Percentiles rank a stretch among this genome's conserved stretches.
Evolutionary conservation across 2,113 vertebrate genomes (phyloP).

Genomic region (Parotia lawesii): DNA sequence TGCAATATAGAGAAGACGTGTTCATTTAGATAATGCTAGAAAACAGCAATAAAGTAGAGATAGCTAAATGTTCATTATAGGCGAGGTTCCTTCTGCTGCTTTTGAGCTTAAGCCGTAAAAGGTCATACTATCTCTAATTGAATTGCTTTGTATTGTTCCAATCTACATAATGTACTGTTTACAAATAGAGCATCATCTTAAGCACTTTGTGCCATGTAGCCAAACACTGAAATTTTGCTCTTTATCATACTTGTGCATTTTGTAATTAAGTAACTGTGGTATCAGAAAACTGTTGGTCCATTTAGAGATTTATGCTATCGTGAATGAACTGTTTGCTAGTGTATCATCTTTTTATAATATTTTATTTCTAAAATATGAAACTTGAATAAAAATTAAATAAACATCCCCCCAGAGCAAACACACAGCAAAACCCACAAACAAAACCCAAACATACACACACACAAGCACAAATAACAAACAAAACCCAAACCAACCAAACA

Average conservation of each 20-base stretch:
- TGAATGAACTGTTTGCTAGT: neutral
- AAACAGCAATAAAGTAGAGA: neutral
- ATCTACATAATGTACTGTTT: constrained; percentile 44
- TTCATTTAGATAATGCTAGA: constrained; percentile 37
- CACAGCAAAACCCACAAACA: neutral
- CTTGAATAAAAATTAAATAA: neutral
- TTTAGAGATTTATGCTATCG: neutral
- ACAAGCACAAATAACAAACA: neutral
- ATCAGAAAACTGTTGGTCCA: neutral
- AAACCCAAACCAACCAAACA: neutral
- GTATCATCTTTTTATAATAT: neutral
- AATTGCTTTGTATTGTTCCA: constrained; percentile 23
- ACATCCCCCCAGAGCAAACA: neutral
- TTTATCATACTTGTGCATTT: neutral
- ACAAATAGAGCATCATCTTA: constrained; percentile 18
- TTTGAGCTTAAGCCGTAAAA: constrained; percentile 23
- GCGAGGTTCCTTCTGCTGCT: neutral
- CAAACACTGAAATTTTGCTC: constrained; percentile 5
- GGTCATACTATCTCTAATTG: constrained; percentile 21
- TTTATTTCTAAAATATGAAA: neutral
- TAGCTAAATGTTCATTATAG: constrained; percentile 1
- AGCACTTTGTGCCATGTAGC: neutral
- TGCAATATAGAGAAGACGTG: neutral
- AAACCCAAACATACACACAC: neutral
- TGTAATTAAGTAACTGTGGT: constrained; percentile 10